Percentiles rank a stretch among this genome's conserved stretches.
Evolutionary conservation across 2,888 invertebrate species (phyloP).

Genomic region (Drosophila cognata): DNA sequence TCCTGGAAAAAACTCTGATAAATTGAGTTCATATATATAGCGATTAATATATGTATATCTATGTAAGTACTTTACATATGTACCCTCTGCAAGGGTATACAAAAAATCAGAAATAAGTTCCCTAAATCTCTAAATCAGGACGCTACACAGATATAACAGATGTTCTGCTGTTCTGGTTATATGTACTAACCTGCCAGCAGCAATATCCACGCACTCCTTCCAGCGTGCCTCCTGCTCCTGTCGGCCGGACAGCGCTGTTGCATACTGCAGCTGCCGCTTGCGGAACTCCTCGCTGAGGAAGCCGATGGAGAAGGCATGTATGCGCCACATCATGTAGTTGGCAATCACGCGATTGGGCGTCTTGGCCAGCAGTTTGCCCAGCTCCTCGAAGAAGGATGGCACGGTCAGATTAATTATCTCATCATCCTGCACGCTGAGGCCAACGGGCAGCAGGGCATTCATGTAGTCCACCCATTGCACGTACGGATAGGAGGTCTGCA

Average conservation of each 20-base stretch:
- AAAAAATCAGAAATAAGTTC: neutral
- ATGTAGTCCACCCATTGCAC: constrained; percentile 89
- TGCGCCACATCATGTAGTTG: constrained; percentile 97
- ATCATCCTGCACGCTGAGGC: constrained; percentile 87
- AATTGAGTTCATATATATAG: neutral
- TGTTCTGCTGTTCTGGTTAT: neutral
- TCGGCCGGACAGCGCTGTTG: constrained; percentile 92
- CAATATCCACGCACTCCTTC: constrained; percentile 95
- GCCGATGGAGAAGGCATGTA: constrained; percentile 91
- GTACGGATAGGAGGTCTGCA: constrained; percentile 90
- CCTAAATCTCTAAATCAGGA: constrained; percentile 1
- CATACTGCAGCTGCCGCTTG: constrained; percentile 92
- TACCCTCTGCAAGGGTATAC: constrained; percentile 24
- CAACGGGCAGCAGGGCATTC: constrained; percentile 90
- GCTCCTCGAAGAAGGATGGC: constrained; percentile 90
- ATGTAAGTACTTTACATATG: neutral
- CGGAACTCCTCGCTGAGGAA: constrained; percentile 92
- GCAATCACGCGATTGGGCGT: constrained; percentile 90
- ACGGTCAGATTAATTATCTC: constrained; percentile 94
- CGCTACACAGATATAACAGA: constrained; percentile 6
- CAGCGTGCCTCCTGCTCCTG: constrained; percentile 94
- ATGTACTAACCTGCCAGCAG: constrained; percentile 88
- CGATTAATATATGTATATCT: neutral
- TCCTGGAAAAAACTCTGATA: neutral
- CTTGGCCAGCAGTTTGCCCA: constrained; percentile 87